Evolutionary conservation across 1,140 invertebrate genomes (phyloP), one percentile per base, ranked within the genome.

Genomic region (Helicoverpa armigera): DNA sequence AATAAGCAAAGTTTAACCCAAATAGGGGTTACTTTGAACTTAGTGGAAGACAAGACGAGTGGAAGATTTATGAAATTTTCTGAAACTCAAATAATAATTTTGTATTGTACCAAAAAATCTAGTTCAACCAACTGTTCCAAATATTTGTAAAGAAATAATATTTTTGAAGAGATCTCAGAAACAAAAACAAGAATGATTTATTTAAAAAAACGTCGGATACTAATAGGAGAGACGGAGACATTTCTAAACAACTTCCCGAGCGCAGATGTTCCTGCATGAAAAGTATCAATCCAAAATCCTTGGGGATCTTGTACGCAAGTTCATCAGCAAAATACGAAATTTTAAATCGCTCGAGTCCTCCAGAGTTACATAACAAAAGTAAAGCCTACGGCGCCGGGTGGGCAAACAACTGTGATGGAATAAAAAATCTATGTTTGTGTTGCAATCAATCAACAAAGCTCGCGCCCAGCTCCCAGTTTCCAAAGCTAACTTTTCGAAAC

Each of bases 381-480:
- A 73, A 83, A 65, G 75, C 79, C 70, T 51, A 81, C 82, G 73
- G 70, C 70, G 75, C 23, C 80, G 75, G 84, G 51, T 75, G 79
- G 60, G 85, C 78, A 90, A 90, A 89, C 83, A 87, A 67, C 70
- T 53, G 69, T 86, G 87, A 73, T 80, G 78, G 67, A 80, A 84
- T 85, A 88, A 88, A 90, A 91, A 86, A 87, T 87, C 84, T 85
- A 74, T 93, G 88, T 92, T 90, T 90, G 90, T 87, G 85, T 90
- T 88, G 89, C 91, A 91, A 91, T 92, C 90, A 89, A 88, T 93
- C 91, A 93, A 93, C 89, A 92, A 90, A 88, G 87, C 90, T 84
- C 54, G 82, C 83, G 78, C 82, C 82, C 79, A 82, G 84, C 82
- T 81, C 65, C 79, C 80, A 78, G 82, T 69, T 85, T 85, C 89